Percentiles rank a stretch among this genome's conserved stretches.
Conservation (phyloP, 2,113 vertebrate species). For the Hylia prasina region DNA sequence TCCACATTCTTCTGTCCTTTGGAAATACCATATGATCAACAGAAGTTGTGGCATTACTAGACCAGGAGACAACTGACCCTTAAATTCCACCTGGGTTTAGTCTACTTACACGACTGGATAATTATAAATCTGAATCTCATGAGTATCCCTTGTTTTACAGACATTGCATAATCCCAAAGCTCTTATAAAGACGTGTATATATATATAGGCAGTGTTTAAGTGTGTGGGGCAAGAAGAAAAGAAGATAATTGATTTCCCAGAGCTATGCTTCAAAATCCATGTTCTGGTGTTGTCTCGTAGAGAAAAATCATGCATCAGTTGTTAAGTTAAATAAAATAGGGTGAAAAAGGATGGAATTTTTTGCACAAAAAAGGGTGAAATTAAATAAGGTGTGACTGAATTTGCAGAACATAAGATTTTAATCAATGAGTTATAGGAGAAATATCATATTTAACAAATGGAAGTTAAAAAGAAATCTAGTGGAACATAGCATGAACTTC, state of each 20-base stretch:
- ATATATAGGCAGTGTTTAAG: neutral
- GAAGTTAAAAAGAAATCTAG: neutral
- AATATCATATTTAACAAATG: neutral
- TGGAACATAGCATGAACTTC: neutral
- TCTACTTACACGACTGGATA: neutral
- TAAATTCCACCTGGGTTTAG: neutral
- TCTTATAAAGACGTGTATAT: neutral
- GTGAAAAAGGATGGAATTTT: too few species aligned
- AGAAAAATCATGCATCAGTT: neutral
- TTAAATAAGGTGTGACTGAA: neutral
- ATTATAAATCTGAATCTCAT: neutral
- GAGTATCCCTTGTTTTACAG: neutral
- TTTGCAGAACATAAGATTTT: neutral
- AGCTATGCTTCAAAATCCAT: neutral
- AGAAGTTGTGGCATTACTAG: neutral
- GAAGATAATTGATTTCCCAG: neutral
- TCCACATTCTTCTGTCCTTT: neutral
- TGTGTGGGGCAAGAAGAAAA: neutral
- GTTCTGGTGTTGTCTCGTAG: neutral
- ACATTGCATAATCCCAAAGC: neutral
- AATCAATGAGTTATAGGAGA: neutral
- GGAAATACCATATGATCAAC: neutral
- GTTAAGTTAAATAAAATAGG: neutral
- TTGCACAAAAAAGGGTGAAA: neutral
- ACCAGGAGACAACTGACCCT: neutral